A percentile compares a stretch with the other conserved stretches of the same genome.
Evolutionary conservation across 2,797 vertebrate genomes (phyloP).

Genomic region (Acanthis flammea): DNA sequence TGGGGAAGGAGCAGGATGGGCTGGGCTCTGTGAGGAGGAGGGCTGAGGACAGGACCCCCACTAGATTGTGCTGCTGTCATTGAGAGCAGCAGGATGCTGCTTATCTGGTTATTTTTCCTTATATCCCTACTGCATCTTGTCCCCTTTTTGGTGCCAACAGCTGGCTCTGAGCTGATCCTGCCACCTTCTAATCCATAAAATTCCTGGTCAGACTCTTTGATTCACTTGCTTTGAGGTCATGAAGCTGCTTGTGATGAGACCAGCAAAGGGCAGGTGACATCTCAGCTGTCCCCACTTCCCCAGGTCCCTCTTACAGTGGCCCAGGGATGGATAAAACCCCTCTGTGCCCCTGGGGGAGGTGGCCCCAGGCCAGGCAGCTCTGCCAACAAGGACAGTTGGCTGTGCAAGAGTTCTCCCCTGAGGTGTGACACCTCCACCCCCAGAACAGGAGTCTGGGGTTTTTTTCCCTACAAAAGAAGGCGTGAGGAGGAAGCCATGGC

Average conservation of each 20-base stretch:
- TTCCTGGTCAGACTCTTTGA: not conserved
- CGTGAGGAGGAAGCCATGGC: not conserved
- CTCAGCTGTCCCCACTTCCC: not conserved
- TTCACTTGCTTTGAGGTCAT: accelerated
- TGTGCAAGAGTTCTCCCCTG: not conserved
- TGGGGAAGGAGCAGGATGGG: not conserved
- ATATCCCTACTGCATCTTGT: accelerated
- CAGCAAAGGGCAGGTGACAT: not conserved
- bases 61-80: not conserved
- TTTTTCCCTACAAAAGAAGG: not conserved
- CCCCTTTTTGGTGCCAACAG: accelerated
- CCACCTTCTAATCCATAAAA: not conserved
- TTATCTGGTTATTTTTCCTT: not conserved
- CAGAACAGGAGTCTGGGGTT: not conserved
- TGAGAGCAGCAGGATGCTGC: not conserved
- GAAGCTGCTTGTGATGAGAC: not conserved
- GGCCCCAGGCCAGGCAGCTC: not conserved
- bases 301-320: not conserved
- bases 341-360: too few species aligned
- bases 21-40: not conserved
- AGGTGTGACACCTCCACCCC: not conserved
- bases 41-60: accelerated
- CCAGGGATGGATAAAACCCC: not conserved
- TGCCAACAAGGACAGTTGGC: not conserved
- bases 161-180: not conserved